Conservation (phyloP, 30 jellyfish, hydroid and myxozoan genomes). For the Mastigias papua region DNA sequence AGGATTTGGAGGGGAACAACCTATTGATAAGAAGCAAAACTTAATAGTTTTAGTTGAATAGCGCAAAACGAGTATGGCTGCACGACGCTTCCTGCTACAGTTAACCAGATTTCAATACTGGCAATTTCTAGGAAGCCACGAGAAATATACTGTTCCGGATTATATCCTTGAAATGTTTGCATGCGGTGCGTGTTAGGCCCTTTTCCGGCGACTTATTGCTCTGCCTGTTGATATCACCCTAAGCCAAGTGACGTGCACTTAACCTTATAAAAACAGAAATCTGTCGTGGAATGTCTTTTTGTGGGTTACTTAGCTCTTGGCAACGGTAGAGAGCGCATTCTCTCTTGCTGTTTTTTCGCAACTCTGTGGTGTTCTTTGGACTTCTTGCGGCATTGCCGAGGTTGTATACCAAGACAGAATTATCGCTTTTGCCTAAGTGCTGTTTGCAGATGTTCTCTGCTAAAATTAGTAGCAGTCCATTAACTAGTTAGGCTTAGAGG, state of each 20-base stretch:
- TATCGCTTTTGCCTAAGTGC: too few relatives aligned
- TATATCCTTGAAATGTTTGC: not conserved
- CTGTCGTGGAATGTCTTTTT: not conserved
- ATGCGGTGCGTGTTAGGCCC: conserved; percentile 3
- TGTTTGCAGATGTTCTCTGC: too few relatives aligned
- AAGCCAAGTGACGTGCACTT: not conserved
- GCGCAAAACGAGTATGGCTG: not conserved
- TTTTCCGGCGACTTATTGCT: conserved; percentile 3
- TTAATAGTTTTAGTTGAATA: not conserved
- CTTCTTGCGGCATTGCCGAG: too few relatives aligned
- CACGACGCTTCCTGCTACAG: not conserved
- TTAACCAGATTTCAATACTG: not conserved
- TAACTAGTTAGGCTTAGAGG: too few relatives aligned
- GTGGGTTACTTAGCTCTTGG: too few relatives aligned
- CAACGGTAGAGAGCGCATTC: too few relatives aligned
- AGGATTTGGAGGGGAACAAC: not conserved
- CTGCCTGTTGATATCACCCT: not conserved
- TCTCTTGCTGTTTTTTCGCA: too few relatives aligned
- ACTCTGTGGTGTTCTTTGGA: too few relatives aligned
- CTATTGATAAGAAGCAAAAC: not conserved
- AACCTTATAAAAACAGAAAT: not conserved
- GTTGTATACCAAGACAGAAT: too few relatives aligned
- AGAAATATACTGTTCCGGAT: not conserved
- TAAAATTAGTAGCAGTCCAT: too few relatives aligned
- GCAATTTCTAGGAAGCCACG: not conserved